phyloP scores from a whole-genome alignment of 2,113 vertebrate genomes.

The Xenus cinereus region DNA sequence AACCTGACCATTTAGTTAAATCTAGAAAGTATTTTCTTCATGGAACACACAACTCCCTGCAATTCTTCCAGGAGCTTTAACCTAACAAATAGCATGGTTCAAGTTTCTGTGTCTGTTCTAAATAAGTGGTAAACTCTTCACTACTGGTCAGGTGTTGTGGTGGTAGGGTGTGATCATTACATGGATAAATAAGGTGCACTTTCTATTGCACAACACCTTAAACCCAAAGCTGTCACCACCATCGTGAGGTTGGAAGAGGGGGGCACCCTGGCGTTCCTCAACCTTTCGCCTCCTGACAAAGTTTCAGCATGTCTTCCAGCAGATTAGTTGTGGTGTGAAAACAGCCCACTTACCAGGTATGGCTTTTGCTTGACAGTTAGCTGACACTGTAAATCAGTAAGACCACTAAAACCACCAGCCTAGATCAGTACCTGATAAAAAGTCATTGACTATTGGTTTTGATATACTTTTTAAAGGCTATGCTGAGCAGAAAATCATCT shows the following conservation, averaged over 20 bases:
- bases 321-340: not conserved
- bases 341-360: not conserved
- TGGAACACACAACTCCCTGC: not conserved
- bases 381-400: not conserved
- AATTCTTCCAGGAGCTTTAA: not conserved
- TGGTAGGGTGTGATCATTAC: not conserved
- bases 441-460: not conserved
- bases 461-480: not conserved
- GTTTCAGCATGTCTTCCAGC: not conserved
- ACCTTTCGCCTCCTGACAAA: not conserved
- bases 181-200: not conserved
- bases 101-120: not conserved
- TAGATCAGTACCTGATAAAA: constrained; percentile 21
- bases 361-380: not conserved
- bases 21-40: not conserved
- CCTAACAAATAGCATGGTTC: not conserved
- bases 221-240: not conserved
- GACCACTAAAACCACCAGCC: not conserved
- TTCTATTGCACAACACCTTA: not conserved
- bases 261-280: not conserved
- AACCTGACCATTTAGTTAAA: not conserved
- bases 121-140: not conserved
- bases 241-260: not conserved
- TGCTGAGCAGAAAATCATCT: not conserved
- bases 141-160: not conserved